Evolutionary conservation across 1,140 invertebrate species (phyloP), one percentile per base, ranked within the genome.

Genomic region (Drosophila athabasca): DNA sequence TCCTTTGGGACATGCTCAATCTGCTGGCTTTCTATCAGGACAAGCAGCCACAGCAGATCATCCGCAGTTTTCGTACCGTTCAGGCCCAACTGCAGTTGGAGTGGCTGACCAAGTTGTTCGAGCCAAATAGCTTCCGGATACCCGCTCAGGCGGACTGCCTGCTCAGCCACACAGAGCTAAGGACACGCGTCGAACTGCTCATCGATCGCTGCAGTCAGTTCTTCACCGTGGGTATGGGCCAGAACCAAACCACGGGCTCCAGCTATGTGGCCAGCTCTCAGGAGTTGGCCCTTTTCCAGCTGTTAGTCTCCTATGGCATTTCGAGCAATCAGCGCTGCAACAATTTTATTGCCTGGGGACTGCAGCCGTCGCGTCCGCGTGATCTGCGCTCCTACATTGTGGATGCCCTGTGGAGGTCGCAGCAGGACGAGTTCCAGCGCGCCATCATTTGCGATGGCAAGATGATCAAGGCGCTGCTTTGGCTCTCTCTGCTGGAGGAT

Each of bases 1-100:
- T 91, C 7, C 74, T 92, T 19, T 92, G 91, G 91, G 91, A 92
- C 44, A 81, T 91, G 9, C 62, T 92, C 7, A 92, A 91, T 44
- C 65, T 90, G 51, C 41, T 91, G 24, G 50, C 81, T 24, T 91
- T 91, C 60, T 87, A 87, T 50, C 90, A 91, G 75, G 76, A 87
- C 53, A 91, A 89, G 13, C 77, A 91, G 24, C 60, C 76, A 0
- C 59, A 68, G 8, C 43, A 52, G n/a, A 82, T 91, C 7, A 66
- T 91, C 39, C 77, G 77, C 54, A 83, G 78, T 29, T 90, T 91
- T 35, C 90, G 90, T 6, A 62, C 85, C 0, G 88, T 76, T 7
- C 89, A 91, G 7, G 90, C 83, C 4, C 69, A 80, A 24, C 61
- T 91, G 15, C 79, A 87, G 51, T 31, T 83, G 1, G 77, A 90